Percentiles rank a stretch among this genome's conserved stretches.
These are phyloP conservation scores for Chionis minor DNA, from an alignment of 2,113 vertebrate species.

Conservation along the genomic window DNA sequence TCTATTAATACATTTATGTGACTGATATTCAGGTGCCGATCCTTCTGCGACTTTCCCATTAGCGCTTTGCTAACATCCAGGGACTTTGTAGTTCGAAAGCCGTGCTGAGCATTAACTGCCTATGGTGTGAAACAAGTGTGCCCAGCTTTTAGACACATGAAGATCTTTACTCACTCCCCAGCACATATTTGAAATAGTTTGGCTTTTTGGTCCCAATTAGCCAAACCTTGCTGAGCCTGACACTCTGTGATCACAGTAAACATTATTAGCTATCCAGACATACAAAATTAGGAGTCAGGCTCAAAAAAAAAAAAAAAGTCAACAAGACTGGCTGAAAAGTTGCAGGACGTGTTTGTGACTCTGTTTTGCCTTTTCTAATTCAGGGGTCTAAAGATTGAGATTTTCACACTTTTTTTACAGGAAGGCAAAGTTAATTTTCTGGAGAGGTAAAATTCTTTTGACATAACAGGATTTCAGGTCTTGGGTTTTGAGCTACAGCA, in stretches of 20 bases:
- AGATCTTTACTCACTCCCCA: background rate
- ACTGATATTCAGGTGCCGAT: background rate
- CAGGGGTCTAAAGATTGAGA: background rate
- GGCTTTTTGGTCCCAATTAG: constrained; percentile 2
- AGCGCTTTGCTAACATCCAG: background rate
- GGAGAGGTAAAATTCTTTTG: background rate
- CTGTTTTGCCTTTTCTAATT: background rate
- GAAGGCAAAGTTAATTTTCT: background rate
- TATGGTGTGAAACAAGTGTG: background rate
- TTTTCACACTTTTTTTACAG: background rate
- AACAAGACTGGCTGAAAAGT: background rate
- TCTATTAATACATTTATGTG: background rate
- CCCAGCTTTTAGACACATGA: background rate
- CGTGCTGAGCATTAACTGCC: background rate
- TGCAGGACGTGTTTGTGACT: background rate
- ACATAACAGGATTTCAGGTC: background rate
- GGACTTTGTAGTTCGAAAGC: background rate
- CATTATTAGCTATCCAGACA: background rate
- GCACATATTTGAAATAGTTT: constrained; percentile 25
- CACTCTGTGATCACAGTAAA: background rate
- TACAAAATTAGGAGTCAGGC: background rate
- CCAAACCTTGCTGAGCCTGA: background rate
- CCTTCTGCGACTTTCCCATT: background rate
- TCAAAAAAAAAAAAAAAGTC: background rate
- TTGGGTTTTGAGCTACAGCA: background rate